Evolutionary conservation across 2,888 invertebrate species (phyloP), one percentile per base, ranked within the genome.

Genomic region (Fragum whitleyi): DNA sequence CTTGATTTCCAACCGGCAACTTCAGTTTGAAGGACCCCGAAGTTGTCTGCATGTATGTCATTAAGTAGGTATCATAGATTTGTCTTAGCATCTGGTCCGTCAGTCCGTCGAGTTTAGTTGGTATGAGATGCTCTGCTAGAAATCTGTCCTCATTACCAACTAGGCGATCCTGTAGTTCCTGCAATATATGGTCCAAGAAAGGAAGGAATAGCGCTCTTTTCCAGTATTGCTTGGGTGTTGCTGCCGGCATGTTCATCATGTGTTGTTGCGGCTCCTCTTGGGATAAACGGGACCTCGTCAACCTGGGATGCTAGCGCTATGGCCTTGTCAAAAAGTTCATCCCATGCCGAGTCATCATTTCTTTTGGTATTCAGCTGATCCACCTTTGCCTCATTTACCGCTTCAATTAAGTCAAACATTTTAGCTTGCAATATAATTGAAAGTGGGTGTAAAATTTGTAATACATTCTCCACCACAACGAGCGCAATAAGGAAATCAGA

Each of bases 401-500:
- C 65, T 19, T 36, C 65, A 7, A 65, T 29, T 21, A 65, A 36
- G 36, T 36, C 65, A 65, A 23, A 36, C 36, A 3, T 29, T 65
- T 36, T 36, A 39, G 11, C n/a, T 21, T 65, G 32, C 23, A 65
- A 9, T 19, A n/a, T n/a, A n/a, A n/a, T n/a, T n/a, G n/a, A n/a
- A 65, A 65, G 16, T 19, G 36, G 36, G 7, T 16, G 28, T 39
- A 29, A n/a, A 32, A 26, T 29, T 65, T 23, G 36, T 28, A 77
- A 23, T 23, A 77, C 32, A 32, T 71, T 62, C 42, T 77, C n/a
- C n/a, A n/a, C n/a, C 77, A 16, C 6, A 9, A 74, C 62, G 32
- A 68, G 47, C 26, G 78, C 51, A 9, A 78, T 47, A 9, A 72
- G 28, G 51, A 81, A n/a, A 26, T 67, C 42, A 59, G 78, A 75